Percentiles rank a stretch among this genome's conserved stretches.
phyloP scores from a whole-genome alignment of 2,113 vertebrate species.

The Silurus meridionalis region DNA sequence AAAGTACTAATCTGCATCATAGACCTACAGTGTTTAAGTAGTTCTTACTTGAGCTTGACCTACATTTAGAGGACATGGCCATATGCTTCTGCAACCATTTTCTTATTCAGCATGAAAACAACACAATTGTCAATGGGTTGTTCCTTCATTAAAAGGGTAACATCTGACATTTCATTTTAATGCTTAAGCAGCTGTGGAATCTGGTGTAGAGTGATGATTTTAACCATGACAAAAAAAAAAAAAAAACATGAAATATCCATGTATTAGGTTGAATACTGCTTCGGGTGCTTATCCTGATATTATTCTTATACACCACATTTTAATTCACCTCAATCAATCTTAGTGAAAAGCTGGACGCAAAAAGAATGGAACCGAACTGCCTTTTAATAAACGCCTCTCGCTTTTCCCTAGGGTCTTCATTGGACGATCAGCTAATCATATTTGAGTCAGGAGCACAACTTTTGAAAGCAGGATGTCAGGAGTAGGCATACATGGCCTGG shows the following conservation, averaged over 20 bases:
- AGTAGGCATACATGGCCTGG: neutral
- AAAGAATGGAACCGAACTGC: neutral
- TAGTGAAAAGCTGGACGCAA: neutral
- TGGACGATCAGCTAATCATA: neutral
- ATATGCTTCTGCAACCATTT: neutral
- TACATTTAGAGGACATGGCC: neutral
- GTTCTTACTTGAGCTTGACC: neutral
- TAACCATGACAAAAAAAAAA: neutral
- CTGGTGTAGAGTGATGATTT: too few relatives aligned
- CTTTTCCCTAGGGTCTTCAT: neutral
- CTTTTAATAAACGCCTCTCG: neutral
- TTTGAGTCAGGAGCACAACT: neutral
- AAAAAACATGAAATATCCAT: neutral
- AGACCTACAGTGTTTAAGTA: neutral
- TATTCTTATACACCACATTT: neutral
- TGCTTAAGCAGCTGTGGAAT: neutral
- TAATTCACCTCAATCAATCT: neutral
- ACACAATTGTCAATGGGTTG: neutral
- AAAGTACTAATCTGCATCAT: neutral
- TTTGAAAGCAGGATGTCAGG: constrained; percentile 10
- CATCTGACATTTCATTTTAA: neutral
- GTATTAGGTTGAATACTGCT: neutral
- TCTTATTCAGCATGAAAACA: neutral
- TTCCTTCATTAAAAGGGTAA: neutral
- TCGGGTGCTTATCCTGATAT: neutral